These are phyloP conservation scores for Setipinna tenuifilis DNA, from an alignment of 2,797 vertebrate genomes.

Conservation along the genomic window DNA sequence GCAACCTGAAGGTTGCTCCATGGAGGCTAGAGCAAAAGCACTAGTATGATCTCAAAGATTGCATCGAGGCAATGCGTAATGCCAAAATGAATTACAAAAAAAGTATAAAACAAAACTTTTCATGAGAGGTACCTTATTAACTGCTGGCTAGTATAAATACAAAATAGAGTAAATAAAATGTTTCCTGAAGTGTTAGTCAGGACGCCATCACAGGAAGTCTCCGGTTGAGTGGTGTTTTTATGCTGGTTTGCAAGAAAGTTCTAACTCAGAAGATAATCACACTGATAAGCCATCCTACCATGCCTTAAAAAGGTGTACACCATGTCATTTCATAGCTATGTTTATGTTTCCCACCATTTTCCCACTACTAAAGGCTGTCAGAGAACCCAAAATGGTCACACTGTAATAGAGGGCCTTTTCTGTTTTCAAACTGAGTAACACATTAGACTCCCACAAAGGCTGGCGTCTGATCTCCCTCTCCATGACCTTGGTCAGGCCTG, in stretches of 20 bases:
- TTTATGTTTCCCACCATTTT: not conserved
- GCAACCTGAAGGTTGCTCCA: not conserved
- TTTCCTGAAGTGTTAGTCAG: not conserved
- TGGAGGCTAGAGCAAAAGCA: not conserved
- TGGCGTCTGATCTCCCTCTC: not conserved
- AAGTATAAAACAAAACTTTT: conserved; percentile 2
- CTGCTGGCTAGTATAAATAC: not conserved
- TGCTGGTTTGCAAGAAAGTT: not conserved
- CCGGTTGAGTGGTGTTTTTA: not conserved
- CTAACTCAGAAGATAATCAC: not conserved
- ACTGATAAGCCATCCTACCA: not conserved
- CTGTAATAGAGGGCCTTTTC: too few relatives aligned
- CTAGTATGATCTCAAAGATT: not conserved
- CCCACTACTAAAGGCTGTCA: not conserved
- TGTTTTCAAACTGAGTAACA: too few relatives aligned
- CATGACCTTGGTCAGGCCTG: not conserved
- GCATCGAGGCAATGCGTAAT: not conserved
- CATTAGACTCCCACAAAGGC: not conserved
- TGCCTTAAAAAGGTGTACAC: not conserved
- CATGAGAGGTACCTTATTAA: not conserved
- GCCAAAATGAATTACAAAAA: not conserved
- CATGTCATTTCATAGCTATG: not conserved
- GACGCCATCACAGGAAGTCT: not conserved
- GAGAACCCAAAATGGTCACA: too few relatives aligned
- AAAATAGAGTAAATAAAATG: not conserved